Percentiles rank a stretch among this genome's conserved stretches.
Evolutionary conservation across 2,888 invertebrate genomes (phyloP).

Genomic region (Drosophila monieri): DNA sequence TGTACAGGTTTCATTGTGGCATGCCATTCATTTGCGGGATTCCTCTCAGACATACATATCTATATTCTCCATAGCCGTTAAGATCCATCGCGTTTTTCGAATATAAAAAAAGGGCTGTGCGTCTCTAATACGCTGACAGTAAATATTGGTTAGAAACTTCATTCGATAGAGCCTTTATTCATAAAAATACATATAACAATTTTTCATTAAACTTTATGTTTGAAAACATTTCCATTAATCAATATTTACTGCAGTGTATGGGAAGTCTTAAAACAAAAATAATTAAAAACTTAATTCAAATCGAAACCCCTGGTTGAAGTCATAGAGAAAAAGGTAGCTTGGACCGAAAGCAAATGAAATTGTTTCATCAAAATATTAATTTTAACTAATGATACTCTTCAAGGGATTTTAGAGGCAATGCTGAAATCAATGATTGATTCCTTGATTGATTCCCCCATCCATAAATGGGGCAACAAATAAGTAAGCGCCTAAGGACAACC

Average conservation of each 20-base stretch:
- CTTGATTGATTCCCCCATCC: slow-evolving; percentile 20
- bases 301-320: background rate
- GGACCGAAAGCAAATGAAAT: background rate
- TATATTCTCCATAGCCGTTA: slow-evolving; percentile 8
- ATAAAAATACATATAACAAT: no score
- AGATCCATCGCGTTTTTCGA: background rate
- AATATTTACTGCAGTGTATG: slow-evolving; percentile 3
- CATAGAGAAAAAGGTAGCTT: background rate
- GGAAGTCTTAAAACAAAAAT: background rate
- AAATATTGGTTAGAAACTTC: slow-evolving; percentile 1
- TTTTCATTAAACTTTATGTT: background rate
- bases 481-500: slow-evolving; percentile 45
- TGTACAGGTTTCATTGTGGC: slow-evolving; percentile 43
- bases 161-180: background rate
- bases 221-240: background rate
- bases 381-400: slow-evolving; percentile 37
- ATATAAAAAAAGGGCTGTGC: background rate
- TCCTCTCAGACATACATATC: slow-evolving; percentile 7
- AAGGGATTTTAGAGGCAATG: slow-evolving; percentile 42
- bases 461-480: slow-evolving; percentile 20
- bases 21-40: slow-evolving; percentile 21
- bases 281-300: background rate
- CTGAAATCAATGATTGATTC: slow-evolving; percentile 21
- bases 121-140: background rate
- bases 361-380: slow-evolving; percentile 13